Evolutionary conservation across 2,797 vertebrate genomes (phyloP), one percentile per base, ranked within the genome.

Genomic region (Scomberomorus guttatus): DNA sequence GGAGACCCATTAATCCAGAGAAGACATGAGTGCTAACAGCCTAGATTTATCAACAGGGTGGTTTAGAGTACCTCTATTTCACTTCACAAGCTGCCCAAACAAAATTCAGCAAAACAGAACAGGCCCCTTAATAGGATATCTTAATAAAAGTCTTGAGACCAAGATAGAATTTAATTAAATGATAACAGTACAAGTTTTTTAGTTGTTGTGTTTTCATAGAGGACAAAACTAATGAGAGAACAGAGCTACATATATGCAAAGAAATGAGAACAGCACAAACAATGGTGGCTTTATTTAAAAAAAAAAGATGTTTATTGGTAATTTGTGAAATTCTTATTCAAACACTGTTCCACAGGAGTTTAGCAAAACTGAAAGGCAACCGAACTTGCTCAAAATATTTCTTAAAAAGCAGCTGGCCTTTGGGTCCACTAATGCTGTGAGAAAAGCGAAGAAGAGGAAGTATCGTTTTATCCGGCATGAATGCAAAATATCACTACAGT

Each of bases 141-240:
- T 66, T 88, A 79, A 86, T 91, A 90, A 80, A 89, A 87, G 58
- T 80, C 63, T 72, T n/a, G 61, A 81, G 67, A 77, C 68, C 67
- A 44, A 79, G 67, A 84, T 67, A 56, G 24, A 73, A 87, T 81
- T 77, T 86, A 88, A 92, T 90, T 90, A 89, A 90, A 89, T 87
- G 67, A 90, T 81, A 83, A 72, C 65, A 72, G 14, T 14, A 37
- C 5, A 74, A 25, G 7, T 58, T 72, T 11, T 57, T 82, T 80
- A 25, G 24, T 72, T 66, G 27, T 70, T 66, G 27, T 68, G 72
- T 65, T 51, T 74, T 79, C 29, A 70, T 37, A 3, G 65, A 39
- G 60, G 55, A 63, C 58, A 67, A 71, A 83, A 79, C 52, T 74
- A 87, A 85, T 72, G 59, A 79, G 59, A 71, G 59, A 62, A 66